A percentile compares a stretch with the other conserved stretches of the same genome.
phyloP scores from a whole-genome alignment of 2,113 vertebrate genomes.

The Charadrius vociferus region DNA sequence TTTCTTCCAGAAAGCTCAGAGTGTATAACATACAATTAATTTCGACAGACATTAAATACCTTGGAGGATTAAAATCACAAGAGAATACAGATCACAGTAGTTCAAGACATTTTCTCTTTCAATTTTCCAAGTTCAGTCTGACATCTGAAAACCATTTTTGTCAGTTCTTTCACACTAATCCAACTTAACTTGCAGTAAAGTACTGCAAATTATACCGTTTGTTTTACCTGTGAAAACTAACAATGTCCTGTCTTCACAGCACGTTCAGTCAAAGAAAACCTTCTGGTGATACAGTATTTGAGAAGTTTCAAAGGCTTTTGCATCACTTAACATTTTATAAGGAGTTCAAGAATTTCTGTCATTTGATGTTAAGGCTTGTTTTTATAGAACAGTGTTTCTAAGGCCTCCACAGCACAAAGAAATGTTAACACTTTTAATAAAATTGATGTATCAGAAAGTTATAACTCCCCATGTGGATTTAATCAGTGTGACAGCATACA shows the following conservation, averaged over 20 bases:
- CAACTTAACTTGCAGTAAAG: neutral
- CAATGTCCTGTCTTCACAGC: neutral
- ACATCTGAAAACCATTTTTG: conserved; percentile 35
- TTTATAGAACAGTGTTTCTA: neutral
- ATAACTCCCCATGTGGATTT: neutral
- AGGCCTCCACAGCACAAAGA: neutral
- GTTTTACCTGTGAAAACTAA: neutral
- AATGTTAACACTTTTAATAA: neutral
- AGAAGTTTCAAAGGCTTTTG: neutral
- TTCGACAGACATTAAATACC: conserved; percentile 7
- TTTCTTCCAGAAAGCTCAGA: neutral
- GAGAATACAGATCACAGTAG: neutral
- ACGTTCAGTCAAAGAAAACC: neutral
- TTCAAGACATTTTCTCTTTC: neutral
- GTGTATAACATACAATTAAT: neutral
- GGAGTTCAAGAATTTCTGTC: neutral
- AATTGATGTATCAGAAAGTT: rapidly evolving
- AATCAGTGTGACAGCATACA: neutral
- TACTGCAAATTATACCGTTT: neutral
- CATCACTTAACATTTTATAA: neutral
- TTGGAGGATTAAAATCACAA: neutral
- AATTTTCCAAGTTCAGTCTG: neutral
- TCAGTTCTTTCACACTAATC: neutral
- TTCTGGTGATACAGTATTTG: neutral
- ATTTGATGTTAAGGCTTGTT: neutral